Evolutionary conservation across 1,140 invertebrate species (phyloP).

Genomic region (Nasonia longicornis): DNA sequence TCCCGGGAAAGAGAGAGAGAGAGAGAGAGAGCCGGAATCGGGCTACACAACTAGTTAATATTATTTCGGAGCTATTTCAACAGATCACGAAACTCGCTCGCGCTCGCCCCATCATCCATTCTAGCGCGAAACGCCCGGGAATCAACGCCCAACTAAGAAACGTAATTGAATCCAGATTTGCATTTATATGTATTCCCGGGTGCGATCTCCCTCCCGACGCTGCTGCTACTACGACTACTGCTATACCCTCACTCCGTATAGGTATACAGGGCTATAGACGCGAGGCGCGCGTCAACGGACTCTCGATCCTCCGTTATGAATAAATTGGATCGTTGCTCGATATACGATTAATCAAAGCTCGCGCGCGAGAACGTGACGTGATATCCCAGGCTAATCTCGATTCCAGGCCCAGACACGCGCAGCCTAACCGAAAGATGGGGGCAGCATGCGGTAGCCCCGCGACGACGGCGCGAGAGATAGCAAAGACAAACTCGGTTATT

Average conservation of each 20-base stretch:
- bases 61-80: constrained; percentile 37
- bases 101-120: not conserved
- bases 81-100: constrained; percentile 15
- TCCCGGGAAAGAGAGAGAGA: no score
- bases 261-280: not conserved
- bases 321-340: constrained; percentile 53
- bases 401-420: constrained; percentile 41
- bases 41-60: constrained; percentile 14
- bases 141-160: constrained; percentile 41
- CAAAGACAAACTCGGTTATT: constrained; percentile 57
- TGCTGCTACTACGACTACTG: not conserved
- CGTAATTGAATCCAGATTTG: constrained; percentile 42
- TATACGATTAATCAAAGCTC: constrained; percentile 57
- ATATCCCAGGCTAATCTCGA: constrained; percentile 49
- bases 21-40: no score
- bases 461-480: constrained; percentile 42
- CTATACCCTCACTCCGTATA: not conserved
- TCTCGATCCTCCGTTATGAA: constrained; percentile 47
- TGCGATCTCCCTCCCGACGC: not conserved
- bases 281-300: not conserved
- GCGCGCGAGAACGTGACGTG: constrained; percentile 51
- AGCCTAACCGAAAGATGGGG: constrained; percentile 31
- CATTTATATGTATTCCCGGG: constrained; percentile 42
- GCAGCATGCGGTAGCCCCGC: constrained; percentile 41
- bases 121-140: not conserved